Conservation (phyloP, 2,888 invertebrate genomes). For the Scaeva pyrastri region DNA sequence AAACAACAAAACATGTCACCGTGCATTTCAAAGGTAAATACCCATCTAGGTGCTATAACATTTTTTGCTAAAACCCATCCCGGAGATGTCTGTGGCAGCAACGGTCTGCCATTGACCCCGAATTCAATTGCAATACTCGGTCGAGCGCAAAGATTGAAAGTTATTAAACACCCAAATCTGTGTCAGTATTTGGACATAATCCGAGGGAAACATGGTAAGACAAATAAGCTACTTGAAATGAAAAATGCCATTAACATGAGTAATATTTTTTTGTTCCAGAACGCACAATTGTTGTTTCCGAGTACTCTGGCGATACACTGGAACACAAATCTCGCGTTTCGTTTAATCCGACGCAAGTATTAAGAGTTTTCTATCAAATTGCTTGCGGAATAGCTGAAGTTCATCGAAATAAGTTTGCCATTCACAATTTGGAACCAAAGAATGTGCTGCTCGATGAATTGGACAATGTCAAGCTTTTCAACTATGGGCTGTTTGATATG, state of each 20-base stretch:
- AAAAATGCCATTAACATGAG: neutral
- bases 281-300: constrained; percentile 92
- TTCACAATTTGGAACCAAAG: constrained; percentile 92
- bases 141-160: constrained; percentile 92
- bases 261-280: constrained; percentile 84
- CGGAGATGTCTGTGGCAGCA: constrained; percentile 96
- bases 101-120: constrained; percentile 97
- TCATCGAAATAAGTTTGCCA: constrained; percentile 89
- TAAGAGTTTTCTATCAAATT: constrained; percentile 89
- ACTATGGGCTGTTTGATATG: constrained; percentile 97
- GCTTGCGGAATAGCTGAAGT: constrained; percentile 90
- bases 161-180: constrained; percentile 91
- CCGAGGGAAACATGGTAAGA: constrained; percentile 95
- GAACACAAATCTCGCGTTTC: constrained; percentile 85
- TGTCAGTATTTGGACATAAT: constrained; percentile 96
- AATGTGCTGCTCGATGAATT: constrained; percentile 91
- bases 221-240: constrained; percentile 40
- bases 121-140: constrained; percentile 98
- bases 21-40: constrained; percentile 76
- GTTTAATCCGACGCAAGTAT: constrained; percentile 85
- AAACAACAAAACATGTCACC: constrained; percentile 70
- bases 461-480: constrained; percentile 92
- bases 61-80: constrained; percentile 96
- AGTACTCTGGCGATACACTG: constrained; percentile 89
- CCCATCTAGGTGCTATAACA: constrained; percentile 91